Base-by-base conservation (phyloP, 2,113 vertebrate genomes). In the Chrysochloris asiatica region DNA sequence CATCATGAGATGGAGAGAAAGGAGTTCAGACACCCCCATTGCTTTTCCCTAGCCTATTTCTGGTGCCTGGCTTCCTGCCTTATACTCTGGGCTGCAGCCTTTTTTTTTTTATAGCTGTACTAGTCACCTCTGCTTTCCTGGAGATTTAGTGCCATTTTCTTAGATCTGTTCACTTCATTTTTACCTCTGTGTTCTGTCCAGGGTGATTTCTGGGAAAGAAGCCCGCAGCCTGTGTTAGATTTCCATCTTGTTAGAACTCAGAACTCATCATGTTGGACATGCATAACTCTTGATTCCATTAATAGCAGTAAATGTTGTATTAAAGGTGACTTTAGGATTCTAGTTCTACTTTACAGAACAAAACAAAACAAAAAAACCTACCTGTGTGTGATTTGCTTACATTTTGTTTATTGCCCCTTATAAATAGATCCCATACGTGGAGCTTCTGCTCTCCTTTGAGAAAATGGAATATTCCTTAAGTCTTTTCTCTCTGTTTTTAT, bases 21-120 rank as follows among this genome's bases (percentile, higher is more conserved):
- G 6, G 30, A 3, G 67, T 30, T 38, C 38, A n/a, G n/a, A n/a
- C 3, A 5, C 3, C 2, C 36, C 10, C 2, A 5, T 48, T 3
- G 4, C 7, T 22, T 26, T 14, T 75, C 28, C 45, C 24, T 41
- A 22, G 1, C 21, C 38, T 10, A 7, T n/a, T 17, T 41, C 45
- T 22, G 13, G 2, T 1, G 0, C 75, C 17, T 38, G n/a, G 26
- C 12, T 30, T 73, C 13, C 2, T 3, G 1, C 48, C 43, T 7
- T 7, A 6, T 41, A 0, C 17, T 24, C 50, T 2, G 19, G 47
- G 41, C 90, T 41, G 1, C 36, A 3, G 19, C 0, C 45, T 41
- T 14, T 47, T 50, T 41, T 14, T 47, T 16, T 71, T 65, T 59
- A 0, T 9, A 26, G 73, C 48, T 36, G 3, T 11, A 13, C 50